These are phyloP conservation scores for Tiliqua scincoides DNA, from an alignment of 2,113 vertebrate species.

Conservation along the genomic window DNA sequence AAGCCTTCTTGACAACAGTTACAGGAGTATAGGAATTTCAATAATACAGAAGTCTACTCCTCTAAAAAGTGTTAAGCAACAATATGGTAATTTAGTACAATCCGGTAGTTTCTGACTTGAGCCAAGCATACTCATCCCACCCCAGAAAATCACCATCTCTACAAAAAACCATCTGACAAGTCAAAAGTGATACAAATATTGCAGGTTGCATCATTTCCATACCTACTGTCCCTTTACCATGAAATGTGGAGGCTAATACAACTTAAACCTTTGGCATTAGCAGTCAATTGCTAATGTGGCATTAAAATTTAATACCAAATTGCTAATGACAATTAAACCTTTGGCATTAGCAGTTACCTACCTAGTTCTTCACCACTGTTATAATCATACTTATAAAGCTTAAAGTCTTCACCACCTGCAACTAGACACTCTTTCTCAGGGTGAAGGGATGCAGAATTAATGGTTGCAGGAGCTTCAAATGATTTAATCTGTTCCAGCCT, in stretches of 20 bases:
- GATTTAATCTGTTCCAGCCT: constrained; percentile 95
- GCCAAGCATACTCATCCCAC: background rate
- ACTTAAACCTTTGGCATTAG: background rate
- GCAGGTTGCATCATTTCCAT: background rate
- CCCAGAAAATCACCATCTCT: background rate
- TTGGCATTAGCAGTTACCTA: constrained; percentile 62
- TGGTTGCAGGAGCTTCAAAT: constrained; percentile 92
- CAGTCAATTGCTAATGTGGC: no score
- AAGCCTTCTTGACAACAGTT: background rate
- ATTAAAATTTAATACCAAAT: no score
- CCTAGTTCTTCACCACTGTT: constrained; percentile 95
- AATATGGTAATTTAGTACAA: background rate
- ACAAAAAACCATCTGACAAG: background rate
- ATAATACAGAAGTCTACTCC: background rate
- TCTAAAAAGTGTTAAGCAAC: background rate
- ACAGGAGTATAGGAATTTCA: background rate
- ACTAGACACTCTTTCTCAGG: constrained; percentile 97
- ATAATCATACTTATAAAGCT: constrained; percentile 99
- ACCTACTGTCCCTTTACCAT: no score
- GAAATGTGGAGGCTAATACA: background rate
- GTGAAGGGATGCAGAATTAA: constrained; percentile 97
- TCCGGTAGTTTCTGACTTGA: background rate
- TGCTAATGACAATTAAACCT: background rate
- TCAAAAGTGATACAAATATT: background rate
- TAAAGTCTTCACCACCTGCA: constrained; percentile 98